These are phyloP conservation scores for Sternarchorhynchus goeldii DNA, from an alignment of 2,797 vertebrate species.

Conservation along the genomic window DNA sequence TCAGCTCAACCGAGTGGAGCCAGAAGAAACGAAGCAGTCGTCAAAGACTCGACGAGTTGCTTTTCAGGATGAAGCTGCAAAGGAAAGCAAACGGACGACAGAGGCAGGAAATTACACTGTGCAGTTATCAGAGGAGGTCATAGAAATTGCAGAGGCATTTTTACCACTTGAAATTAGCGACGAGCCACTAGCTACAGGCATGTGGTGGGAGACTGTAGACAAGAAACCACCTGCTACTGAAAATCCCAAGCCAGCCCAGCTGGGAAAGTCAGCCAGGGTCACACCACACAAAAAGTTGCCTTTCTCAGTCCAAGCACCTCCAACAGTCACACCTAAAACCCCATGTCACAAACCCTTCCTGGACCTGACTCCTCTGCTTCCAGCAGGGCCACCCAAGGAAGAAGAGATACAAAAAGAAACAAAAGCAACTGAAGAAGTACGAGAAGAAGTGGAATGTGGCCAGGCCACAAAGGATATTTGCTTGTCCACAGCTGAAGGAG, in stretches of 20 bases:
- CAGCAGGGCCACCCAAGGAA: constrained; percentile 46
- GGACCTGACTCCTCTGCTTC: constrained; percentile 69
- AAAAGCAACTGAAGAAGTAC: not conserved
- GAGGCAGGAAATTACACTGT: not conserved
- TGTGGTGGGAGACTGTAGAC: constrained; percentile 20
- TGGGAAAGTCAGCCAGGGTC: constrained; percentile 47
- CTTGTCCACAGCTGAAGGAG: not conserved
- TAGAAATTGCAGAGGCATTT: constrained; percentile 34
- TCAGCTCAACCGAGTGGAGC: constrained; percentile 44
- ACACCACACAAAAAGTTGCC: constrained; percentile 46
- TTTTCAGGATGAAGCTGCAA: constrained; percentile 24
- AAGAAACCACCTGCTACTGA: constrained; percentile 15
- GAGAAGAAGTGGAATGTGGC: not conserved
- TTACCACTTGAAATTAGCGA: constrained; percentile 38
- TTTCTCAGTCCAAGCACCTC: constrained; percentile 14
- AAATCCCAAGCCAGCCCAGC: constrained; percentile 14
- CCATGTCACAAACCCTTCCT: constrained; percentile 66
- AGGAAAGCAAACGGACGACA: not conserved
- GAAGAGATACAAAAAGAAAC: constrained; percentile 13
- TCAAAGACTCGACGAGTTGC: constrained; percentile 35
- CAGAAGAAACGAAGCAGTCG: constrained; percentile 34
- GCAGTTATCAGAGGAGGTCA: constrained; percentile 1
- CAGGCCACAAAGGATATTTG: not conserved
- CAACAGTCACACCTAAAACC: constrained; percentile 57
- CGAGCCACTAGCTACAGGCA: constrained; percentile 29